Conservation (phyloP, 2,888 invertebrate species). For the Meteorus cinctellus region DNA sequence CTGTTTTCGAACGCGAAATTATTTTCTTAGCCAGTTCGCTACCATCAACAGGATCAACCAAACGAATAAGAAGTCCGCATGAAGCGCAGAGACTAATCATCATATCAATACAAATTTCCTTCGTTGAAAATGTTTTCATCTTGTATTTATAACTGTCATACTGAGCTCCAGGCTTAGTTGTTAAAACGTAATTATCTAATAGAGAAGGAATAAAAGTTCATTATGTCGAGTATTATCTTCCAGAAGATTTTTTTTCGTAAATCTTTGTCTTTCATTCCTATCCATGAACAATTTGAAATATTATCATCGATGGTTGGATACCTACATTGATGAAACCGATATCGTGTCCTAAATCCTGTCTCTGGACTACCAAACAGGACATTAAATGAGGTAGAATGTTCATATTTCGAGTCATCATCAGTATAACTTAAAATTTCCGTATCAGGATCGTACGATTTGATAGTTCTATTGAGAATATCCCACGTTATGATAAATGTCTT, state of each 20-base stretch:
- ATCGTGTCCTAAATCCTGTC: constrained; percentile 27
- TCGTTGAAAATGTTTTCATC: not conserved
- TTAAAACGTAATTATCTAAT: constrained; percentile 23
- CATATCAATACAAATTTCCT: constrained; percentile 55
- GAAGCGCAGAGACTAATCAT: constrained; percentile 54
- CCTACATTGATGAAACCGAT: constrained; percentile 58
- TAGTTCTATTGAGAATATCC: constrained; percentile 36
- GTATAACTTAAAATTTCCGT: constrained; percentile 40
- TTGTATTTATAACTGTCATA: constrained; percentile 11
- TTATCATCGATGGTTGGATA: too few relatives aligned
- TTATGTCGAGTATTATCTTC: too few relatives aligned
- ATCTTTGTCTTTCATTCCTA: too few relatives aligned
- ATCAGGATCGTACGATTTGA: constrained; percentile 51
- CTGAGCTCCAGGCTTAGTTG: not conserved
- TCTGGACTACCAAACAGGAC: constrained; percentile 45
- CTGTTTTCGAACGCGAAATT: constrained; percentile 25
- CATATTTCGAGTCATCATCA: constrained; percentile 12
- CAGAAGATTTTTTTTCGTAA: too few relatives aligned
- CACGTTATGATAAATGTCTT: constrained; percentile 55
- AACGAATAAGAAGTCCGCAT: constrained; percentile 49
- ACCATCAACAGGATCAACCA: constrained; percentile 24
- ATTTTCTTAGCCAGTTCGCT: not conserved
- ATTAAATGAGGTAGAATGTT: not conserved
- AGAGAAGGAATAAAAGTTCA: too few relatives aligned
- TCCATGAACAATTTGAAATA: too few relatives aligned